Base-by-base conservation (phyloP, 1,140 invertebrate species). In the Dendrolimus kikuchii region DNA sequence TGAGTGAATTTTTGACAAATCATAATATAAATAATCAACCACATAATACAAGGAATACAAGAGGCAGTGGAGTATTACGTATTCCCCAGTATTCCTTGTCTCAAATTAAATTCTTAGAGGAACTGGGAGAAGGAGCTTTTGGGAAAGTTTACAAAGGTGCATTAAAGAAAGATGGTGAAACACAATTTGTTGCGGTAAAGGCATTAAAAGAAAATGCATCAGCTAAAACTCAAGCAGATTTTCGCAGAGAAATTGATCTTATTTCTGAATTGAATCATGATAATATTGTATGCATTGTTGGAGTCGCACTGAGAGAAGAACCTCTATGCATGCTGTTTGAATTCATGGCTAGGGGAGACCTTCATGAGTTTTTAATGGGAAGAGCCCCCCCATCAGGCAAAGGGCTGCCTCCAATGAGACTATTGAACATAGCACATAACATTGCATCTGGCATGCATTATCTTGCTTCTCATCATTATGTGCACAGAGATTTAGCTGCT, bases 401-500 rank as follows among this genome's bases (percentile, higher is more conserved):
- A 50, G 87, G 88, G 2, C 67, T 88, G n/a, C 83, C 84, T 5
- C 67, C 83, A 5, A 68, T 83, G 66, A 72, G 84, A 46, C 62
- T 88, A n/a, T 84, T 99, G 10, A 93, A 94, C 38, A 95, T 98
- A 59, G 93, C 96, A 46, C 89, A 94, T 51, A 97, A 98, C 86
- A 96, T 99, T 64, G 96, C 97, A 53, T 93, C 96, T 88, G 95
- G 96, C 49, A 99, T 99, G 97, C 97, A 99, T 72, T 99, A 99
- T 82, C 89, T 99, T 6, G 92, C 96, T 2, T 92, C 91, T 51
- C 96, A 98, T 88, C 96, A 98, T 85, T 99, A 98, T 80, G 96
- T 99, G 1, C 98, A 99, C 84, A 91, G 97, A 66, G 98, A 99
- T 87, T 88, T 99, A 42, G 97, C 98, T 5, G 96, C 98, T 4